These are phyloP conservation scores for Chamaedrilus cognettii DNA, from an alignment of 2,888 invertebrate species.

Conservation along the genomic window DNA sequence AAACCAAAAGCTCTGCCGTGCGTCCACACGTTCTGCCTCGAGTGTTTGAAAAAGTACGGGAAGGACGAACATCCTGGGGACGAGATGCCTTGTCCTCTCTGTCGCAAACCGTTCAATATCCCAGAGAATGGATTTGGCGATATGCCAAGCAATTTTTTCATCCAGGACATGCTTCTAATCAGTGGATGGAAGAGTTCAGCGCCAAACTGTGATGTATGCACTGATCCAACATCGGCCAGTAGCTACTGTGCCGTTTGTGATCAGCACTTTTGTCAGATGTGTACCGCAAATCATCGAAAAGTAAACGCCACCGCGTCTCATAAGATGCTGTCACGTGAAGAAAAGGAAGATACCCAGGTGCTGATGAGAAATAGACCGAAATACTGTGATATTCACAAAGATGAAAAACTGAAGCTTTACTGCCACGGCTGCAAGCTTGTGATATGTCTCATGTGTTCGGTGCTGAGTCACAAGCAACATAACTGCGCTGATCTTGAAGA, in stretches of 20 bases:
- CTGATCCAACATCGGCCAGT: too few species aligned
- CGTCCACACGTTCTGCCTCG: slow-evolving; percentile 10
- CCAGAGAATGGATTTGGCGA: neutral
- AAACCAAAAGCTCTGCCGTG: slow-evolving; percentile 1
- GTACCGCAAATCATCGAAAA: neutral
- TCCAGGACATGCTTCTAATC: neutral
- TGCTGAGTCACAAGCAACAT: neutral
- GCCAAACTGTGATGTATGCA: too few species aligned
- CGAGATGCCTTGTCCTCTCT: neutral
- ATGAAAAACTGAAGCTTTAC: neutral
- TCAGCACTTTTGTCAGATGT: neutral
- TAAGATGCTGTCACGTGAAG: neutral
- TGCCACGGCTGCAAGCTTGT: neutral
- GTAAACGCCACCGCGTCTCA: neutral
- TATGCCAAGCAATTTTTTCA: neutral
- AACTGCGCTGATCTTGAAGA: neutral
- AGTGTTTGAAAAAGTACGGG: slow-evolving; percentile 3
- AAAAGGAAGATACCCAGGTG: neutral
- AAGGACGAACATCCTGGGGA: slow-evolving; percentile 1
- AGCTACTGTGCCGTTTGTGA: neutral
- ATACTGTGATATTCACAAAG: neutral
- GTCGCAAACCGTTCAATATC: neutral
- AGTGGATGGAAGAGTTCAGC: too few species aligned
- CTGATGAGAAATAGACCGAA: neutral
- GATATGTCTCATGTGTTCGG: neutral